Evolutionary conservation across 2,113 vertebrate genomes (phyloP), one percentile per base, ranked within the genome.

Genomic region (Nycticorax nycticorax): DNA sequence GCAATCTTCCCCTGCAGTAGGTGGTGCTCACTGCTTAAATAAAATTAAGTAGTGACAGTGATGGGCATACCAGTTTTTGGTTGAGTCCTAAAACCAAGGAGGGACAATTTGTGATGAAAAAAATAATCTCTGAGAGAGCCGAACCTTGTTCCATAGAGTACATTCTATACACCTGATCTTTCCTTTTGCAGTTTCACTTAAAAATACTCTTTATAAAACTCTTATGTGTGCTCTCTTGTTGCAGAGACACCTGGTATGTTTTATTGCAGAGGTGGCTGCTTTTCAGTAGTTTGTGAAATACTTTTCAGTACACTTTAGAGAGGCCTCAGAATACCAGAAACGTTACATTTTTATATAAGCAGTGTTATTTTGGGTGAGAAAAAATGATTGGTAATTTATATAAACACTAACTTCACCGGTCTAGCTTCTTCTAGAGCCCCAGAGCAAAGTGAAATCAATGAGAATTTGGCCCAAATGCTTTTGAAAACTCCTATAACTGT

Each of bases 1-100:
- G 89, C 86, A 95, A 56, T 95, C 91, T 91, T 97, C 97, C 96
- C 94, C 87, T 97, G 92, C 97, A 95, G 95, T 97, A 97, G 94
- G 95, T 95, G 94, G 95, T 95, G 89, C 91, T 97, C 95, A 85
- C 74, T 93, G 91, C 88, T 91, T 95, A 95, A 96, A 84, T 92
- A 96, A 97, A 90, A 94, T 85, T 86, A 96, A 89, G 57, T 28
- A 75, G 77, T 75, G 77, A 95, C 66, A 91, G 73, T 79, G 83
- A 89, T 69, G 45, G 72, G 41, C 71, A 92, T 55, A 62, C 13
- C 35, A 69, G 73, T 28, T 91, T 96, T 92, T 21, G 8, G 21
- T 22, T 50, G 33, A 73, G 28, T 37, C 37, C 23, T 87, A 88
- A 92, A 92, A 22, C 35, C 18, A 66, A 75, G 32, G 53, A 55